Evolutionary conservation across 2,888 invertebrate genomes (phyloP).

Genomic region (Therioaphis trifolii): DNA sequence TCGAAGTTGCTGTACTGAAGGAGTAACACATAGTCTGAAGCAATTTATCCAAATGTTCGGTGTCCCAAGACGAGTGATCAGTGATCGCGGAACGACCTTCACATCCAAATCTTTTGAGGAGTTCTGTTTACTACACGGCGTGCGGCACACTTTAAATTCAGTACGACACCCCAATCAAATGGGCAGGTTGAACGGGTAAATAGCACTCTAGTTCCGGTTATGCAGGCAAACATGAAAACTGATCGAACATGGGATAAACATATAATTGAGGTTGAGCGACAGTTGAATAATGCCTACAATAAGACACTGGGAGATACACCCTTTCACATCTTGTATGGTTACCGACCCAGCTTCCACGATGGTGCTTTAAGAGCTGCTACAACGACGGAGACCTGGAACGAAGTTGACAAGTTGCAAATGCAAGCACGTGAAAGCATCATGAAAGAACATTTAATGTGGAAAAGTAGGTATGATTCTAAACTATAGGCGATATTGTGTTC

Average conservation of each 20-base stretch:
- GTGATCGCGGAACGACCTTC: conserved; percentile 27
- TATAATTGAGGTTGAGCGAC: neutral
- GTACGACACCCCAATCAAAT: conserved; percentile 33
- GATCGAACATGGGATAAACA: conserved; percentile 27
- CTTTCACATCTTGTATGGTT: neutral
- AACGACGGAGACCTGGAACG: no score
- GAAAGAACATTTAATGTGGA: no score
- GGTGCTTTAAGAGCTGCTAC: no score
- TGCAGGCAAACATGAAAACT: neutral
- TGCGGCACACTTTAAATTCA: neutral
- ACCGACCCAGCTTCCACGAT: no score
- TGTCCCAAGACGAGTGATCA: conserved; percentile 15
- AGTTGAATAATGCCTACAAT: neutral
- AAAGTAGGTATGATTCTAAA: no score
- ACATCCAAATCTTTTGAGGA: conserved; percentile 1
- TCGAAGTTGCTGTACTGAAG: neutral
- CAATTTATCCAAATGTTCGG: conserved; percentile 4
- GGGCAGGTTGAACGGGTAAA: conserved; percentile 47
- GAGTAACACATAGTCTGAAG: neutral
- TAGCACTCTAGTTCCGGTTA: neutral
- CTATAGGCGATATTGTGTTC: no score
- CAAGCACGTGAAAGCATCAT: no score
- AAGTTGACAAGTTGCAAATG: no score
- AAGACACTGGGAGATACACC: no score
- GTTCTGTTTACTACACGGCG: conserved; percentile 1